Base-by-base conservation (phyloP, 2,797 vertebrate species). In the Agapornis canus region DNA sequence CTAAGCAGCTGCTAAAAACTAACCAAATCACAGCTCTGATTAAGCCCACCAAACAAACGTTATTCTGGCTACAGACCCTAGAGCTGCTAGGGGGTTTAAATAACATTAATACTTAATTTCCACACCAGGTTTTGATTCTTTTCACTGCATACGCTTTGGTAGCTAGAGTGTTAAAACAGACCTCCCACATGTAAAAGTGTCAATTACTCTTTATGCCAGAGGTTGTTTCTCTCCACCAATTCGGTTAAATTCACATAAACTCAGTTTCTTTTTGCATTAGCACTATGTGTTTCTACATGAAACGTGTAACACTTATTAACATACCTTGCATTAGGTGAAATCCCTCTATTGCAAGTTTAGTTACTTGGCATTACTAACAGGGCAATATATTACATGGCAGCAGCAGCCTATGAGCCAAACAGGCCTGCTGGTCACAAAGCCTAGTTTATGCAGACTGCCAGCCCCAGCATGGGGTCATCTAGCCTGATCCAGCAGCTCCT, bases 401-500 rank as follows among this genome's bases (percentile, higher is more conserved):
- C 26, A n/a, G 35, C 3, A 43, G 31, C 40, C 29, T 22, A 56
- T 0, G 14, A 86, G 29, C 4, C 68, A 86, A n/a, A 48, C 8
- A 12, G 0, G 0, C 45, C n/a, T 32, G 54, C 37, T 40, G 81
- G 82, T 77, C 66, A 76, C 56, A 32, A 29, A 49, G 65, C 31
- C 29, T 22, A 48, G 70, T 7, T 84, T 54, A 43, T 20, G n/a
- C 54, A 51, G 49, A 32, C 69, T 49, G 25, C 77, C 73, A 63
- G 60, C 35, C 64, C 39, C 90, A 83, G 92, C 64, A 8, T 15
- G 86, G 68, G 84, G 54, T 70, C 83, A 61, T 35, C 37, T 15
- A 52, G 43, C 31, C 81, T 35, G 52, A 70, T 49, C 86, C 90
- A 92, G 64, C 84, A 90, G 84, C 90, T 96, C 37, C 94, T 93